These are phyloP conservation scores for Amphipoea lucens DNA, from an alignment of 2,888 invertebrate species.

Conservation along the genomic window DNA sequence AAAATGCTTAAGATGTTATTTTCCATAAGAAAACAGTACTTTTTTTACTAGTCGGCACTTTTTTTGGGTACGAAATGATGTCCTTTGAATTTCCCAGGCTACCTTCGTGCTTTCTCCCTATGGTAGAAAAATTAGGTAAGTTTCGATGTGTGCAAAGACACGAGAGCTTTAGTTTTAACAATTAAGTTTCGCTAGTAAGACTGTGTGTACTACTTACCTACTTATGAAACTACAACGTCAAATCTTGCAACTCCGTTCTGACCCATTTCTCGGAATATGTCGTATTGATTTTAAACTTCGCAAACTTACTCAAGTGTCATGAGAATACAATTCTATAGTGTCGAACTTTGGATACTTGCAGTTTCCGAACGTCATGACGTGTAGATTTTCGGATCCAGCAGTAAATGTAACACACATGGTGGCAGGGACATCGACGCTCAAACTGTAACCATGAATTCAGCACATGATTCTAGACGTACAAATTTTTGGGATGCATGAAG, in stretches of 20 bases:
- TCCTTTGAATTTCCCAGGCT: neutral
- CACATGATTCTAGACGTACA: neutral
- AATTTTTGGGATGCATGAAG: no score
- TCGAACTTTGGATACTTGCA: conserved; percentile 28
- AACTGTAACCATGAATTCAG: neutral
- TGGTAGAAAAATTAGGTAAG: neutral
- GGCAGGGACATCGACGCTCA: neutral
- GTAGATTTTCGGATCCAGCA: neutral
- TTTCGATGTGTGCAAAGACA: conserved; percentile 7
- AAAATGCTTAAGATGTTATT: no score
- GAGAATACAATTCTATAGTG: conserved; percentile 38
- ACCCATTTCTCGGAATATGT: conserved; percentile 50
- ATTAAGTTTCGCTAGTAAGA: conserved; percentile 24
- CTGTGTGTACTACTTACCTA: conserved; percentile 27
- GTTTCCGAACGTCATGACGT: conserved; percentile 16
- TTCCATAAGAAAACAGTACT: no score
- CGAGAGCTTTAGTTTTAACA: conserved; percentile 22
- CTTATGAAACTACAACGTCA: conserved; percentile 37
- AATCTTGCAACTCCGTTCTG: conserved; percentile 46
- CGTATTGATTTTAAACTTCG: conserved; percentile 56
- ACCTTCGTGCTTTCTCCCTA: neutral
- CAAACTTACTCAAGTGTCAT: conserved; percentile 37
- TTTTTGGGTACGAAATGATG: neutral
- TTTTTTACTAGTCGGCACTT: neutral
- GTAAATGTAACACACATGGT: neutral